phyloP scores from a whole-genome alignment of 2,113 vertebrate species.

The Microtus oregoni region DNA sequence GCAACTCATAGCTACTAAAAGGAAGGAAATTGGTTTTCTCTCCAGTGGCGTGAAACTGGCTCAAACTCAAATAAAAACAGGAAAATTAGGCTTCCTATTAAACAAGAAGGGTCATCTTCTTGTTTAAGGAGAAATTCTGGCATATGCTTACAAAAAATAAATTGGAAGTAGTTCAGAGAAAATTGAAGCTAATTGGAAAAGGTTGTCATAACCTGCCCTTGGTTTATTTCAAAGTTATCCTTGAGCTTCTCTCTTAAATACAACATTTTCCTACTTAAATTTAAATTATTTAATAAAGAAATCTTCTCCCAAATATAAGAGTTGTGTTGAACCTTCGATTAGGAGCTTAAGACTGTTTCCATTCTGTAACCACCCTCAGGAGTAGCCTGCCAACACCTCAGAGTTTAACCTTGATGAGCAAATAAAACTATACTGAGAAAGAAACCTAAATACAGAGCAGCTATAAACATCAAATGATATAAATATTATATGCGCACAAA shows the following conservation, averaged over 20 bases:
- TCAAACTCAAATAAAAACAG: not conserved
- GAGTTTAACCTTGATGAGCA: conserved; percentile 36
- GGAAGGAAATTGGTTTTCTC: not conserved
- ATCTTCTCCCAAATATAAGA: not conserved
- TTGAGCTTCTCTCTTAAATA: conserved; percentile 48
- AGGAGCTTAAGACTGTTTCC: conserved; percentile 30
- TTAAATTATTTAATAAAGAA: conserved; percentile 10
- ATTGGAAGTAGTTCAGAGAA: conserved; percentile 40
- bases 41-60: not conserved
- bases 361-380: not conserved
- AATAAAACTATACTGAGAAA: not conserved
- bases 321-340: not conserved
- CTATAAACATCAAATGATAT: not conserved
- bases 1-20: no score
- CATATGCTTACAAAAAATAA: conserved; percentile 17
- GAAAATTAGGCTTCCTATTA: conserved; percentile 48
- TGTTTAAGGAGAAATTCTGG: conserved; percentile 26
- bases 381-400: not conserved
- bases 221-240: conserved; percentile 46
- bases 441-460: not conserved
- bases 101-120: not conserved
- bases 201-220: not conserved
- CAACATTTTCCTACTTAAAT: not conserved
- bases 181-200: not conserved
- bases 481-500: not conserved